These are phyloP conservation scores for Drosophila ananassae DNA, from an alignment of 1,140 invertebrate species.

Conservation along the genomic window DNA sequence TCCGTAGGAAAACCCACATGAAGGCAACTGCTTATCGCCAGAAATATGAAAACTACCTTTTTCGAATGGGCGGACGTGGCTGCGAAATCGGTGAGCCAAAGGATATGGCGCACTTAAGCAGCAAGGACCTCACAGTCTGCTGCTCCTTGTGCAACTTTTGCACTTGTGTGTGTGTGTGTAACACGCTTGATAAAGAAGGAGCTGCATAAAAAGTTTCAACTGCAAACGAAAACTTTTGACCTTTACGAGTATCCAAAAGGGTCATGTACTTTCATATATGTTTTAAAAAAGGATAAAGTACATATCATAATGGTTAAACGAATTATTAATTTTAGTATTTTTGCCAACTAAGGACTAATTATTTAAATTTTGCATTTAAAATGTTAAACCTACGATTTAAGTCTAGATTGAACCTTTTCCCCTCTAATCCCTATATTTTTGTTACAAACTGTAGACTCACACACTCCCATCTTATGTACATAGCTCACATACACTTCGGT, in stretches of 20 bases:
- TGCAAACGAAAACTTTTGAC: conserved; percentile 80
- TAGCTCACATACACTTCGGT: conserved; percentile 1
- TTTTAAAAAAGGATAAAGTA: not conserved
- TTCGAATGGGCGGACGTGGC: conserved; percentile 46
- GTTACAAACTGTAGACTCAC: not conserved
- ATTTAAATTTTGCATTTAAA: no score
- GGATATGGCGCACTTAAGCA: conserved; percentile 67
- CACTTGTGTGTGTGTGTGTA: conserved; percentile 28
- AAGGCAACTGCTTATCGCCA: conserved; percentile 66
- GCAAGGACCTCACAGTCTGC: conserved; percentile 33
- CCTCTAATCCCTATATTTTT: not conserved
- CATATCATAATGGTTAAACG: not conserved
- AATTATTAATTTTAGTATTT: not conserved
- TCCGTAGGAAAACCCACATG: conserved; percentile 5
- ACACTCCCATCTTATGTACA: not conserved
- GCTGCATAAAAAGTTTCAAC: conserved; percentile 74
- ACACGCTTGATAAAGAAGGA: conserved; percentile 73
- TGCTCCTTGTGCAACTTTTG: conserved; percentile 34
- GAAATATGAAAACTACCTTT: conserved; percentile 81
- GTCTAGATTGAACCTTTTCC: not conserved
- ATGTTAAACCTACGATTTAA: not conserved
- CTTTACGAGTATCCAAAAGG: conserved; percentile 56
- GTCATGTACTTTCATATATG: conserved; percentile 15
- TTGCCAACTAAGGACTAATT: no score
- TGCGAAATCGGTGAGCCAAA: conserved; percentile 22